Evolutionary conservation across 2,797 vertebrate species (phyloP).

Genomic region (Gastrophryne carolinensis): DNA sequence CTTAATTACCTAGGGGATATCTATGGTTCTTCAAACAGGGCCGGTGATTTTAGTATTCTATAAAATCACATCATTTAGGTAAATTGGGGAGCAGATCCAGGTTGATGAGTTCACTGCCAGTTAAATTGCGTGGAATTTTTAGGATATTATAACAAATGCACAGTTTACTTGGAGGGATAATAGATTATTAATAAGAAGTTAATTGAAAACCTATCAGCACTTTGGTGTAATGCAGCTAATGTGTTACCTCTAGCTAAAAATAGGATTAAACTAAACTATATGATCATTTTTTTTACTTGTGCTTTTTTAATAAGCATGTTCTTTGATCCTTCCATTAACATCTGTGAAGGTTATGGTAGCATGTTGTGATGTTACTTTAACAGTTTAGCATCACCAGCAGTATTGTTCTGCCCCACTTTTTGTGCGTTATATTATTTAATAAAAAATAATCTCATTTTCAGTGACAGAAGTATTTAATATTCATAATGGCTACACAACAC

Average conservation of each 20-base stretch:
- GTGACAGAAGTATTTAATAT: too few species aligned
- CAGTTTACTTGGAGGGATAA: too few species aligned
- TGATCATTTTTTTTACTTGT: not conserved
- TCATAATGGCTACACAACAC: too few species aligned
- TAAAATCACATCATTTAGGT: conserved; percentile 47
- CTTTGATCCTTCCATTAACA: not conserved
- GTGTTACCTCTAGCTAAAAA: not conserved
- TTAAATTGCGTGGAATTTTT: conserved; percentile 7
- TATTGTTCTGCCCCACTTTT: too few species aligned
- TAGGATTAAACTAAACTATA: not conserved
- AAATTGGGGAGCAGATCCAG: conserved; percentile 20
- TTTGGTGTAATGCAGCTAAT: not conserved
- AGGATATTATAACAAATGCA: not conserved
- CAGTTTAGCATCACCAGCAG: too few species aligned
- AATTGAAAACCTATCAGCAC: not conserved
- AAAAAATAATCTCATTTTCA: too few species aligned
- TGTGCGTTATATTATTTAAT: too few species aligned
- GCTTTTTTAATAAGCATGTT: not conserved
- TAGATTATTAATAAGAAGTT: not conserved
- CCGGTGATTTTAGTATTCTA: conserved; percentile 43
- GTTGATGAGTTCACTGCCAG: conserved; percentile 18
- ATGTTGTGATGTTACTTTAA: too few species aligned
- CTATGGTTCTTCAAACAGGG: conserved; percentile 50
- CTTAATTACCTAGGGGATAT: conserved; percentile 50
- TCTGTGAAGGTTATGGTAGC: too few species aligned